Conservation (phyloP, 1,140 invertebrate species). For the Octopus bimaculoides region DNA sequence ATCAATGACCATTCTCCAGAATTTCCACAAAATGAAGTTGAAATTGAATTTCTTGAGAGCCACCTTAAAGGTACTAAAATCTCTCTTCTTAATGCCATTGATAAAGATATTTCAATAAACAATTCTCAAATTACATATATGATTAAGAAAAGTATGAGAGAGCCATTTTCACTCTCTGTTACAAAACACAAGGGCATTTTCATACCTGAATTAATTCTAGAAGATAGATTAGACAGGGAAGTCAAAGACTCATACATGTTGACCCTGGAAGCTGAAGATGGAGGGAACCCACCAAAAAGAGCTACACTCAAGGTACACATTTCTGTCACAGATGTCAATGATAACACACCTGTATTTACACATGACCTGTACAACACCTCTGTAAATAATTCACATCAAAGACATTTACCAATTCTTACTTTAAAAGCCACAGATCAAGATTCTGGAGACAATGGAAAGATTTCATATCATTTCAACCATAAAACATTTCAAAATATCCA, state of each 20-base stretch:
- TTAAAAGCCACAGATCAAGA: constrained; percentile 38
- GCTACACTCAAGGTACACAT: constrained; percentile 65
- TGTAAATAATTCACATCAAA: constrained; percentile 27
- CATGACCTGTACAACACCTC: constrained; percentile 26
- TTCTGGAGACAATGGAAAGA: constrained; percentile 40
- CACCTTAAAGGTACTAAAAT: constrained; percentile 23
- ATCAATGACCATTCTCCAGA: constrained; percentile 51
- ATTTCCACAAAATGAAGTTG: constrained; percentile 34
- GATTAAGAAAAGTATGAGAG: constrained; percentile 24
- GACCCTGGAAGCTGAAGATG: constrained; percentile 83
- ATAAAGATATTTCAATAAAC: constrained; percentile 36
- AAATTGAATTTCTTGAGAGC: constrained; percentile 40
- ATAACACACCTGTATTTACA: constrained; percentile 72
- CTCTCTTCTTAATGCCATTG: constrained; percentile 26
- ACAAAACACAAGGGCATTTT: constrained; percentile 41
- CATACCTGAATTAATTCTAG: constrained; percentile 35
- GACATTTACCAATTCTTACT: constrained; percentile 27
- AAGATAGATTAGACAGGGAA: constrained; percentile 39
- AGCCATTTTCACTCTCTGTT: constrained; percentile 33
- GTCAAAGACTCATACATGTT: constrained; percentile 54
- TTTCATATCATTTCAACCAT: constrained; percentile 68
- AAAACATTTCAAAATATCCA: constrained; percentile 86
- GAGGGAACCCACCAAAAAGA: constrained; percentile 69
- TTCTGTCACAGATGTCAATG: constrained; percentile 37
- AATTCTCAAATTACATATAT: constrained; percentile 35